Evolutionary conservation across 2,888 invertebrate species (phyloP), one percentile per base, ranked within the genome.

Genomic region (Osedax frankpressi): DNA sequence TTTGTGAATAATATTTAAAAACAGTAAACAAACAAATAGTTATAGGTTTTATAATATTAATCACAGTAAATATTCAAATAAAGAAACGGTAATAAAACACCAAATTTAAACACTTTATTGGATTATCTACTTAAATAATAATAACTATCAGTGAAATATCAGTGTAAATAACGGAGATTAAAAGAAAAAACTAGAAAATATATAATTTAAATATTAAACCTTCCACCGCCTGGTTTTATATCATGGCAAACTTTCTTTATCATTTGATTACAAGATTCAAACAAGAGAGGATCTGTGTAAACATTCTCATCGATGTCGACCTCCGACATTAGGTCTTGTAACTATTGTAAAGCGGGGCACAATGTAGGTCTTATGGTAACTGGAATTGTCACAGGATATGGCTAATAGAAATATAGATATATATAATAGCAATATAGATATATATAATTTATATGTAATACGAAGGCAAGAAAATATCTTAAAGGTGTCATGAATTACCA

Each of bases 291-390:
- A 86, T 98, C 97, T 0, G 96, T 92, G 79, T 92, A 88, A 92
- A 94, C 94, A 85, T 96, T 93, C 85, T 93, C 92, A 0, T 92
- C 95, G n/a, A 90, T 91, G 84, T 97, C 94, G 2, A 92, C 89
- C 80, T 92, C 90, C 85, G 91, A 90, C 1, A 96, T 87, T 65
- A 96, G 85, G 59, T 87, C 86, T 84, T 93, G 92, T 75, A 96
- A 84, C 90, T 90, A 65, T 11, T n/a, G 19, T 1, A 65, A 6
- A 1, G 65, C 19, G 26, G 26, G 65, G 24, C 14, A 65, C 19
- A 14, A 59, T 19, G n/a, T 59, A n/a, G 59, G 0, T 0, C 19
- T n/a, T 19, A n/a, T 19, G 0, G n/a, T 0, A 59, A n/a, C 19
- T n/a, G n/a, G n/a, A 0, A 59, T 0, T 59, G 59, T 14, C 19